Conservation (phyloP, 2,113 vertebrate genomes). For the Burhinus bistriatus region DNA sequence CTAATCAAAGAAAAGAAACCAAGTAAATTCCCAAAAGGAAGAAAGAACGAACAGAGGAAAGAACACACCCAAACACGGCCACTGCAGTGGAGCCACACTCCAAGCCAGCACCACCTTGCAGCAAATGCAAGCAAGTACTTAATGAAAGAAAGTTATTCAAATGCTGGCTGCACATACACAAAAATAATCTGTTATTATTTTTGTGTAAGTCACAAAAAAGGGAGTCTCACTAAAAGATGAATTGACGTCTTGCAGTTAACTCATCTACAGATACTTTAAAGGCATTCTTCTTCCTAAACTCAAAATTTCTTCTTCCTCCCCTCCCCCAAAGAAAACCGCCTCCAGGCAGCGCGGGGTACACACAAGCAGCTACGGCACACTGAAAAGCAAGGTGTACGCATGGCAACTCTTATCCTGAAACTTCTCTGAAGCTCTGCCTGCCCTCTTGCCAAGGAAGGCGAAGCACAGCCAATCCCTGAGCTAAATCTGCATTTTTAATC, state of each 20-base stretch:
- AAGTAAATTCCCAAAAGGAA: slow-evolving; percentile 70
- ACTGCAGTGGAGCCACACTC: slow-evolving; percentile 8
- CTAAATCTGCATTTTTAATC: not conserved
- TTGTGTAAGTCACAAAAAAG: not conserved
- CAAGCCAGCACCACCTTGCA: slow-evolving; percentile 39
- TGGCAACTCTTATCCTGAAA: not conserved
- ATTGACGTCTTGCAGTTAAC: not conserved
- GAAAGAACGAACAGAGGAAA: slow-evolving; percentile 21
- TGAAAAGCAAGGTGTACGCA: not conserved
- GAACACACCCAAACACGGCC: slow-evolving; percentile 45
- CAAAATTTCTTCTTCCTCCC: not conserved
- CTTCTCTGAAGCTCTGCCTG: not conserved
- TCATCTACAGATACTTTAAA: not conserved
- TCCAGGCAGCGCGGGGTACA: not conserved
- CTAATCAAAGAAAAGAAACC: slow-evolving; percentile 87
- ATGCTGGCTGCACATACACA: not conserved
- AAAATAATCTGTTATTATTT: not conserved
- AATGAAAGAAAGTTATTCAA: not conserved
- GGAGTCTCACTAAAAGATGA: not conserved
- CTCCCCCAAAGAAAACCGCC: not conserved
- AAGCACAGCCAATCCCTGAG: not conserved
- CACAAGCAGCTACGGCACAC: not conserved
- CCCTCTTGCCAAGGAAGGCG: not conserved
- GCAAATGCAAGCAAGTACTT: not conserved
- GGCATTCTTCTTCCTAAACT: not conserved